Evolutionary conservation across 2,888 invertebrate genomes (phyloP), one percentile per base, ranked within the genome.

Genomic region (Drepana falcataria): DNA sequence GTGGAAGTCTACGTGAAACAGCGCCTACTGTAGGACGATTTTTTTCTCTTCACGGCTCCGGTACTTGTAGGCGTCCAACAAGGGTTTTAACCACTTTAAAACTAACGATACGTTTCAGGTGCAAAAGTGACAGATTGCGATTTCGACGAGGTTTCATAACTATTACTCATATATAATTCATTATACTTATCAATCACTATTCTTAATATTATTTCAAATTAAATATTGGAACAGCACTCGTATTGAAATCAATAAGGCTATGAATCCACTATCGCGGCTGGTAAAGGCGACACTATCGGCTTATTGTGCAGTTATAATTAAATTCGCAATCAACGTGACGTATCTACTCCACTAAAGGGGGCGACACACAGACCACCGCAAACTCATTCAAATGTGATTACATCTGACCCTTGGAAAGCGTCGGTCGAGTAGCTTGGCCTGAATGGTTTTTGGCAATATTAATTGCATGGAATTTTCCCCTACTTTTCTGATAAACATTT

Each of bases 221-320:
- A n/a, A 48, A 55, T 49, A 48, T 48, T 48, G 44, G 44, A 44
- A 48, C 52, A 34, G 53, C 52, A 40, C 47, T 48, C 59, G 52
- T 48, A 52, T 52, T 53, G 59, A 55, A 61, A 59, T 58, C 52
- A 48, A 48, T 40, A 52, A 55, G 49, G 54, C 55, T 55, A 54
- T 49, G 57, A 59, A 64, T 67, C 61, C 61, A 66, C 69, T 59
- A 65, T 59, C 58, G 57, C 57, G 52, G 61, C 60, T 56, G 62
- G 61, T 67, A 64, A 62, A 56, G 51, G 55, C 55, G 60, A 72
- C 64, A 68, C 69, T 67, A 69, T 69, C 63, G 65, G 64, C 65
- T 52, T 62, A 68, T 65, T 59, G 63, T 58, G 41, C 35, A 48
- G 62, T 44, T 53, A 59, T 64, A 60, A 69, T 65, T 61, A 59